Conservation (phyloP, 64 coral and sea anemone genomes). For the Pocillopora damicornis region DNA sequence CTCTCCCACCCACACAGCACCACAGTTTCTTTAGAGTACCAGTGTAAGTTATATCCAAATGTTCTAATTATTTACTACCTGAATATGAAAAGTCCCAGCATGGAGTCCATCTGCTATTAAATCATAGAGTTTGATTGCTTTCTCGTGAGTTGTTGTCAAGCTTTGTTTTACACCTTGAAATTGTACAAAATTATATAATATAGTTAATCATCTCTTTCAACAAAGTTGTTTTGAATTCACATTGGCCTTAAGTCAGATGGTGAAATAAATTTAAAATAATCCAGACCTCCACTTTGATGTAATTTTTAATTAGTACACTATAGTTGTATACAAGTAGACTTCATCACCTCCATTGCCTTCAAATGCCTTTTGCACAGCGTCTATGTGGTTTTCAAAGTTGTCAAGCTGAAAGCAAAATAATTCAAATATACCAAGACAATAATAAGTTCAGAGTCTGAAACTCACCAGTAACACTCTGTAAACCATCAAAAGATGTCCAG, state of each 20-base stretch:
- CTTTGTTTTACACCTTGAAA: constrained; percentile 29
- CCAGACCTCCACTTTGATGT: too few relatives aligned
- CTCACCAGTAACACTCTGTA: neutral
- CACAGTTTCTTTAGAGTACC: too few relatives aligned
- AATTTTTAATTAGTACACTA: neutral
- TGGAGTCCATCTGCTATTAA: constrained; percentile 18
- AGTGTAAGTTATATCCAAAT: neutral
- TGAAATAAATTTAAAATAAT: too few relatives aligned
- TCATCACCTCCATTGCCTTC: constrained; percentile 5
- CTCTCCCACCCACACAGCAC: too few relatives aligned
- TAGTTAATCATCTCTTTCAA: too few relatives aligned
- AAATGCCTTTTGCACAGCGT: neutral
- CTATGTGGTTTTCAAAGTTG: constrained; percentile 2
- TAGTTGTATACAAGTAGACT: neutral
- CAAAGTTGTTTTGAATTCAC: too few relatives aligned
- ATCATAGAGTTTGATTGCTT: constrained; percentile 43
- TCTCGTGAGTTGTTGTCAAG: constrained; percentile 15
- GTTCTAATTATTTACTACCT: neutral
- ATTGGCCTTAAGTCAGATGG: too few relatives aligned
- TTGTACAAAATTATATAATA: too few relatives aligned
- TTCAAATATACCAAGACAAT: neutral
- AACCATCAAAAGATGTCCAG: neutral
- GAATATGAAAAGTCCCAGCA: constrained; percentile 18
- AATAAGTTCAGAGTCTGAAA: too few relatives aligned
- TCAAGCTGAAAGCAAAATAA: constrained; percentile 4